Evolutionary conservation across 2,113 vertebrate genomes (phyloP).

Genomic region (Paedocypris sp.): DNA sequence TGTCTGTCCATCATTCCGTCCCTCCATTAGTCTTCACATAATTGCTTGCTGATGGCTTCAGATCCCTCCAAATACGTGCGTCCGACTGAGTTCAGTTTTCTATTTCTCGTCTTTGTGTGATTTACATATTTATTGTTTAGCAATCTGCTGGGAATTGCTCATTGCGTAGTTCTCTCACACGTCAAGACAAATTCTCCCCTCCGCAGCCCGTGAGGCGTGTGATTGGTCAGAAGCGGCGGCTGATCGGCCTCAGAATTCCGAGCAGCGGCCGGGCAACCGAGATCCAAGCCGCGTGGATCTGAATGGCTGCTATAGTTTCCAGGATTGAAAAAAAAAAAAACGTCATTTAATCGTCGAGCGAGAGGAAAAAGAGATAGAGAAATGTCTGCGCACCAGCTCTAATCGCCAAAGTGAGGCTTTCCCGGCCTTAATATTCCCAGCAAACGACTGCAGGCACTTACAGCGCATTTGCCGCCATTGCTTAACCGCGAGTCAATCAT

Average conservation of each 20-base stretch:
- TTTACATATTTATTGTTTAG: constrained; percentile 69
- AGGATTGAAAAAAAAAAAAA: no score
- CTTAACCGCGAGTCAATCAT: constrained; percentile 48
- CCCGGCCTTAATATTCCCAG: constrained; percentile 25
- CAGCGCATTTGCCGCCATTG: constrained; percentile 41
- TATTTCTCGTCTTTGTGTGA: no score
- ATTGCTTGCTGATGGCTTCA: not conserved
- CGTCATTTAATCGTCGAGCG: constrained; percentile 35
- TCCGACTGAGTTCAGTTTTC: no score
- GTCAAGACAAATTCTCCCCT: constrained; percentile 39
- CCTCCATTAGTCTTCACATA: no score
- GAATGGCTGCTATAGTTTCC: constrained; percentile 17
- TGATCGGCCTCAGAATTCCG: constrained; percentile 12
- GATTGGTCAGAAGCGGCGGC: constrained; percentile 42
- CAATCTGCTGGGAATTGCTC: constrained; percentile 61
- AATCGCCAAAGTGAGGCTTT: constrained; percentile 28
- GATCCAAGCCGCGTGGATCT: constrained; percentile 24
- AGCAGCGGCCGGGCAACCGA: constrained; percentile 9
- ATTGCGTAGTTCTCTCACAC: constrained; percentile 48
- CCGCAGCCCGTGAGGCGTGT: constrained; percentile 10
- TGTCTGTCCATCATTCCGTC: no score
- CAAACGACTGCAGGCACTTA: constrained; percentile 34
- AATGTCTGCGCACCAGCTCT: constrained; percentile 25
- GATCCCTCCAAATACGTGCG: no score
- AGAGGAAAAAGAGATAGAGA: constrained; percentile 31